Base-by-base conservation (phyloP, 2,113 vertebrate genomes). In the Ardeotis arabs region DNA sequence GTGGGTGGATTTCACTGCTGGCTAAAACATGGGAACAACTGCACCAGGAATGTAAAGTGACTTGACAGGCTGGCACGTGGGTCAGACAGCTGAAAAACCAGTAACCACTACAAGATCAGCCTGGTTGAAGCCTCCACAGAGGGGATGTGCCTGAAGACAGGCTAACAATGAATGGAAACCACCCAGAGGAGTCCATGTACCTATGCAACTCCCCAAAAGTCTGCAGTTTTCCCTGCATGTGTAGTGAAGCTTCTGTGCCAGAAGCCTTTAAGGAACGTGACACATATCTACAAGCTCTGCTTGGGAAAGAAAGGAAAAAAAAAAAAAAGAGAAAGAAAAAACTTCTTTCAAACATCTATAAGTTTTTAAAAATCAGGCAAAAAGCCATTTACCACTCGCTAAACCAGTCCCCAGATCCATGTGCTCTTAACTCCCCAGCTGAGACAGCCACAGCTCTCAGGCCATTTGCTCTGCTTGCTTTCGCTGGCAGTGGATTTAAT, bases 181-280 rank as follows among this genome's bases (percentile, higher is more conserved):
- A 79, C 24, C 6, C 25, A 22, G 29, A 56, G 31, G 39, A 88
- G 27, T 12, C 58, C 39, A 3, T 0, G 1, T 7, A 10, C 22
- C 68, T 56, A 9, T 5, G 13, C n/a, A 74, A 41, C 29, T 89
- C 49, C 78, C 67, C n/a, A 44, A 2, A 33, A 29, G 39, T 4
- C 2, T 2, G 1, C 12, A 58, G 25, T 37, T 81, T 56, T 68
- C 35, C 22, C 27, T 11, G 3, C 35, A 8, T 0, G 6, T 4
- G 4, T 2, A 28, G 7, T 7, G 15, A 88, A 67, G 6, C 17
- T n/a, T 18, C 24, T 7, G 12, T 87, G 29, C 45, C 35, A 6
- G 4, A 37, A 72, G 28, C 39, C 37, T 53, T 50, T 44, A 44
- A 70, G 23, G 22, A 59, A 67, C 1, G 2, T 10, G 52, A 50